A percentile compares a stretch with the other conserved stretches of the same genome.
phyloP scores from a whole-genome alignment of 2,888 invertebrate genomes.

The Anthrax anthrax region DNA sequence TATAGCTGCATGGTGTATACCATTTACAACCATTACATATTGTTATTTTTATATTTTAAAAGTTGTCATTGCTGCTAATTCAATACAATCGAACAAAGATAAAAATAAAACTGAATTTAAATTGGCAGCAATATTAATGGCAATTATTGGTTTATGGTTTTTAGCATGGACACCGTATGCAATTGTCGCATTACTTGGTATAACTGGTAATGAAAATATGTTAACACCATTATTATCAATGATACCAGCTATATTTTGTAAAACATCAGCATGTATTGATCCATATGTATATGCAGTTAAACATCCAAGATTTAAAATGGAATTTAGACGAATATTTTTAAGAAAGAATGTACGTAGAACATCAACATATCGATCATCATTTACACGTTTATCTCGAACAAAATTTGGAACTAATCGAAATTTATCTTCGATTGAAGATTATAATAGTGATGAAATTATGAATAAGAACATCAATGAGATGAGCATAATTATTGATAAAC shows the following conservation, averaged over 20 bases:
- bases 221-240: conserved; percentile 57
- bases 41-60: conserved; percentile 58
- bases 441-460: no score
- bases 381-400: conserved; percentile 20
- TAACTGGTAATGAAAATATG: conserved; percentile 46
- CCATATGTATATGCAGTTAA: conserved; percentile 67
- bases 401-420: no score
- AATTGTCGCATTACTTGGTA: conserved; percentile 56
- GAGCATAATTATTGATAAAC: no score
- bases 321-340: conserved; percentile 30
- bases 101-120: conserved; percentile 57
- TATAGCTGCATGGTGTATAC: conserved; percentile 59
- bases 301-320: conserved; percentile 60
- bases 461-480: no score
- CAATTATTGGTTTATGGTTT: conserved; percentile 59
- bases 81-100: conserved; percentile 43
- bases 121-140: conserved; percentile 51
- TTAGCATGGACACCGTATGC: conserved; percentile 74
- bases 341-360: conserved; percentile 20
- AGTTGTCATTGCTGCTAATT: conserved; percentile 43
- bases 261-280: conserved; percentile 66
- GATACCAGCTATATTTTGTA: conserved; percentile 67
- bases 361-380: conserved; percentile 26
- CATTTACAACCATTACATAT: conserved; percentile 53
- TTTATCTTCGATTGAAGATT: no score